Evolutionary conservation across 92 coral and sea anemone species (phyloP), one percentile per base, ranked within the genome.

Genomic region (Diadumene lineata): DNA sequence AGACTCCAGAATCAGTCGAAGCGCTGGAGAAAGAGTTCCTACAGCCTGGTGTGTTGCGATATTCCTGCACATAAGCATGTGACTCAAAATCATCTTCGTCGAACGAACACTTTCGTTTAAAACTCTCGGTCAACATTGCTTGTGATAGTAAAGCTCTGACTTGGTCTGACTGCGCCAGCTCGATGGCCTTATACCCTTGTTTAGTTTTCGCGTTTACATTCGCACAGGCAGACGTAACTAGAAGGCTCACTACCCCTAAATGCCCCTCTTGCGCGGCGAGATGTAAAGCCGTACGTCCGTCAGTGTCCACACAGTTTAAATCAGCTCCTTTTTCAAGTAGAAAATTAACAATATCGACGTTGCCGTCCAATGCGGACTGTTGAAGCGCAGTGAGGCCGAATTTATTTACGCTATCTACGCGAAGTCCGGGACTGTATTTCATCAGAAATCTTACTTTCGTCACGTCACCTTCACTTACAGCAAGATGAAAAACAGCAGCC

Each of bases 1-100:
- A 96, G 24, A 96, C 99, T 11, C 99, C 99, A 19, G 99, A 96
- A 67, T 96, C 99, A 2, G 99, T 89, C 0, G 99, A 96, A 1
- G 96, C 84, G 60, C 94, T 96, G 18, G 99, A 96, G 0, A 96
- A 80, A 0, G 97, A 91, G 68, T 88, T 73, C 48, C 97, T 79
- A 82, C 96, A 96, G 21, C 97, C 97, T 1, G 97, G 97, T 15
- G 81, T 83, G 61, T 93, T 93, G 50, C 91, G 87, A 65, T 80
- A 86, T 16, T 76, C 63, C 80, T 22, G 75, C 48, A 55, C 29
- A 57, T 51, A 80, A 53, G 21, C 80, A 15, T 77, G 72, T n/a
- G 2, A 10, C 11, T 90, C 92, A 79, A 87, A 86, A 10, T 87
- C 86, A 28, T 91, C 87, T 25, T 80, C 38, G 0, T 72, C 75